Conservation (phyloP, 53 echinoderm and acorn worm species). For the Holothuria leucospilota region DNA sequence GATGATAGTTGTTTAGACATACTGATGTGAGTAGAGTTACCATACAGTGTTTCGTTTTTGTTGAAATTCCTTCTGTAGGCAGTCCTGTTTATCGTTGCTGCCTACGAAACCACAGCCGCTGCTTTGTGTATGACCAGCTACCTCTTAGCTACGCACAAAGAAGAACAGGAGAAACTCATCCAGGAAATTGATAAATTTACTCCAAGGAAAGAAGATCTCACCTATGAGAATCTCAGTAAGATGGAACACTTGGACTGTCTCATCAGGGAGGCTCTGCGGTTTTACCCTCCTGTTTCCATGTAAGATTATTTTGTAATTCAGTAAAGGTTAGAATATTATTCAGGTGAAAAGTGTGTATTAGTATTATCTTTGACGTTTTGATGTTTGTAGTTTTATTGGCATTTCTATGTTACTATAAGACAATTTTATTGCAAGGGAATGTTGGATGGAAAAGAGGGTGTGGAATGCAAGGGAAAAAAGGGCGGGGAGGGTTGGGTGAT, state of each 20-base stretch:
- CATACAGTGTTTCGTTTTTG: no score
- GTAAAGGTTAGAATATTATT: no score
- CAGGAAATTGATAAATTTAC: conserved; percentile 75
- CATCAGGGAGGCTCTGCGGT: conserved; percentile 67
- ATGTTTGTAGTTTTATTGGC: no score
- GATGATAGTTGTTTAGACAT: no score
- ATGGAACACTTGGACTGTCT: conserved; percentile 71
- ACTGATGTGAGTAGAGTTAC: no score
- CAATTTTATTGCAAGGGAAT: no score
- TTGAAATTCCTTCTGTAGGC: conserved; percentile 46
- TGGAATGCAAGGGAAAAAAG: no score
- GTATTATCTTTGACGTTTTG: no score
- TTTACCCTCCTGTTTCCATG: conserved; percentile 72
- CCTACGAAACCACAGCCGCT: conserved; percentile 78
- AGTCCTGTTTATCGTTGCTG: conserved; percentile 75
- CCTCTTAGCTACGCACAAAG: conserved; percentile 73
- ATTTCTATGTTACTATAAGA: no score
- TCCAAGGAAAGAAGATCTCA: conserved; percentile 65
- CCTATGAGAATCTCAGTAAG: conserved; percentile 70
- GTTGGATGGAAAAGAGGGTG: no score
- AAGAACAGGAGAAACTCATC: conserved; percentile 75
- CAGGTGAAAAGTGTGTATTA: no score
- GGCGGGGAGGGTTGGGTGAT: no score
- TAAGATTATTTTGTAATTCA: conserved; percentile 27
- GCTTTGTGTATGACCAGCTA: conserved; percentile 67